A percentile compares a stretch with the other conserved stretches of the same genome.
Evolutionary conservation across 1,140 invertebrate species (phyloP).

Genomic region (Acromyrmex heyeri): DNA sequence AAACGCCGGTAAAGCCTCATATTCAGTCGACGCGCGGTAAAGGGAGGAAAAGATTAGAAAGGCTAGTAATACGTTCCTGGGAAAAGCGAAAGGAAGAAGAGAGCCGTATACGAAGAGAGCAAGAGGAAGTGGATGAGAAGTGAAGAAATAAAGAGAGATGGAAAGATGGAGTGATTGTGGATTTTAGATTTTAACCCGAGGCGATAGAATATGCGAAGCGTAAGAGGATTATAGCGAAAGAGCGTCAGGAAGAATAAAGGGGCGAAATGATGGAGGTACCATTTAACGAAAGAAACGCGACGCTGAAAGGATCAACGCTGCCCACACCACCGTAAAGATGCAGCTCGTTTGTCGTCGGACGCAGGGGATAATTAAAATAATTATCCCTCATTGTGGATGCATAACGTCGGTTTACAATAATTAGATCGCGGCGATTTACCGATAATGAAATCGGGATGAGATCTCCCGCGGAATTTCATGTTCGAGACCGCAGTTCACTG

Average conservation of each 20-base stretch:
- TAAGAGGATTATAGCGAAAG: slow-evolving; percentile 43
- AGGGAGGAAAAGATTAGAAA: slow-evolving; percentile 11
- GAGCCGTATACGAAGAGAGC: slow-evolving; percentile 14
- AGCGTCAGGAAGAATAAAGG: slow-evolving; percentile 7
- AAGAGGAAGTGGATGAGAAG: not conserved
- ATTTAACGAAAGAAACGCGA: slow-evolving; percentile 59
- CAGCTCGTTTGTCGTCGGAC: slow-evolving; percentile 58
- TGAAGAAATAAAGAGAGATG: not conserved
- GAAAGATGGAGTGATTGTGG: slow-evolving; percentile 14
- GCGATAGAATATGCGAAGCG: slow-evolving; percentile 66
- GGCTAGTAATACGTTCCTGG: slow-evolving; percentile 20
- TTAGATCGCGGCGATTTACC: slow-evolving; percentile 47
- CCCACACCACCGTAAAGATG: slow-evolving; percentile 32
- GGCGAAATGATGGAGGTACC: slow-evolving; percentile 4
- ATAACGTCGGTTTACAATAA: slow-evolving; percentile 19
- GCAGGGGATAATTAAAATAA: slow-evolving; percentile 68
- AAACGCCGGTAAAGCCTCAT: slow-evolving; percentile 36
- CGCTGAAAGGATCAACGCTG: slow-evolving; percentile 1
- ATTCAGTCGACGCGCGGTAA: slow-evolving; percentile 1
- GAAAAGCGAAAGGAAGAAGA: not conserved
- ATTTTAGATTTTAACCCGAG: slow-evolving; percentile 69
- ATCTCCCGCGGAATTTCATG: slow-evolving; percentile 28
- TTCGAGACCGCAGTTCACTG: not conserved
- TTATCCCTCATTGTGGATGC: slow-evolving; percentile 46
- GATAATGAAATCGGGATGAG: slow-evolving; percentile 56